These are phyloP conservation scores for Pteropus alecto DNA, from an alignment of 2,113 vertebrate species.

Conservation along the genomic window DNA sequence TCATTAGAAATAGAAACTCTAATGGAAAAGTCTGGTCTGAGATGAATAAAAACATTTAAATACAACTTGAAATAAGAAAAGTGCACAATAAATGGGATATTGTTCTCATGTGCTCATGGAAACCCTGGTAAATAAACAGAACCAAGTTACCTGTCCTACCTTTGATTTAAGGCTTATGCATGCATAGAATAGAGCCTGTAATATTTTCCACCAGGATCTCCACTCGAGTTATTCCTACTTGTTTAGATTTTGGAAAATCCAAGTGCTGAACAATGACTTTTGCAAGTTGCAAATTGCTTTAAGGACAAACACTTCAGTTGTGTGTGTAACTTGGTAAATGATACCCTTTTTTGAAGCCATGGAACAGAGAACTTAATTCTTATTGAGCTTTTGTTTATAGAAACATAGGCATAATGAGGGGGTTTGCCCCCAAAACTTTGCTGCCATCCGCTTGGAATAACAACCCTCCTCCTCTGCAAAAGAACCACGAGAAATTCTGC, in stretches of 20 bases:
- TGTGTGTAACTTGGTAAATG: conserved; percentile 32
- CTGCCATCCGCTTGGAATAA: background rate
- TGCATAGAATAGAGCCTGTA: background rate
- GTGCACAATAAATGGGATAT: background rate
- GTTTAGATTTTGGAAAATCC: conserved; percentile 42
- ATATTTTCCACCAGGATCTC: conserved; percentile 59
- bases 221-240: background rate
- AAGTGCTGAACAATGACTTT: conserved; percentile 43
- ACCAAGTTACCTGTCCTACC: conserved; percentile 47
- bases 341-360: background rate
- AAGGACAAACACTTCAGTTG: conserved; percentile 25
- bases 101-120: conserved; percentile 46
- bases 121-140: conserved; percentile 48
- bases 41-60: conserved; percentile 44
- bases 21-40: background rate
- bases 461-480: background rate
- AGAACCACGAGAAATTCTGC: conserved; percentile 46
- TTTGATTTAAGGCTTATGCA: conserved; percentile 37
- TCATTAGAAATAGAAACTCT: conserved; percentile 34
- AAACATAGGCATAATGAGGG: background rate
- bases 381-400: conserved; percentile 52
- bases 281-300: conserved; percentile 41
- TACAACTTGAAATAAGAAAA: conserved; percentile 41
- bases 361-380: conserved; percentile 19
- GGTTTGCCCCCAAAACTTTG: background rate